These are phyloP conservation scores for Elephas maximus DNA, from an alignment of 2,113 vertebrate species.

Conservation along the genomic window DNA sequence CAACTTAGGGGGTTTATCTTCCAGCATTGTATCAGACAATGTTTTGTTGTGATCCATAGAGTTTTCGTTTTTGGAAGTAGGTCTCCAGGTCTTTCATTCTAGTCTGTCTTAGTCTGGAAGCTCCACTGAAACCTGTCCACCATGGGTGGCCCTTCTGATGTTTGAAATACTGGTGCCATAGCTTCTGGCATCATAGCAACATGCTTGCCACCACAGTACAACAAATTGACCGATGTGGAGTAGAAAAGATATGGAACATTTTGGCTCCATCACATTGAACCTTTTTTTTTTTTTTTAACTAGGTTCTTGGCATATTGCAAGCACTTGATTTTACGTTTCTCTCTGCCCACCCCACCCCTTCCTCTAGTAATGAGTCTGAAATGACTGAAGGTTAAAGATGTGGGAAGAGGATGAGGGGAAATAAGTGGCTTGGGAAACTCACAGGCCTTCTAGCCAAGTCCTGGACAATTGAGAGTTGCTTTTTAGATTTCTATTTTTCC, in stretches of 20 bases:
- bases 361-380: neutral
- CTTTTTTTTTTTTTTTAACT: neutral
- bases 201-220: neutral
- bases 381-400: neutral
- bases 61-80: neutral
- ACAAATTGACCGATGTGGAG: neutral
- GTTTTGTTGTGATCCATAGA: neutral
- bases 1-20: too few relatives aligned
- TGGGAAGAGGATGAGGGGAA: neutral
- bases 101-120: neutral
- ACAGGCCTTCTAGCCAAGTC: neutral
- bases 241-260: accelerated
- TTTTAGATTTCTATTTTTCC: neutral
- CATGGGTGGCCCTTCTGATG: neutral
- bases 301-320: neutral
- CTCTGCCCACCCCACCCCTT: neutral
- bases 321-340: neutral
- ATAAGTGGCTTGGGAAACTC: neutral
- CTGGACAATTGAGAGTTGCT: neutral
- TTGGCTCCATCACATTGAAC: accelerated
- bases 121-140: neutral
- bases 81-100: neutral
- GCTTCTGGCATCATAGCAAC: neutral
- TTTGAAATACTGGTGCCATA: neutral
- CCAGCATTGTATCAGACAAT: too few relatives aligned